These are phyloP conservation scores for Hippopotamus amphibius DNA, from an alignment of 2,113 vertebrate genomes.

Conservation along the genomic window DNA sequence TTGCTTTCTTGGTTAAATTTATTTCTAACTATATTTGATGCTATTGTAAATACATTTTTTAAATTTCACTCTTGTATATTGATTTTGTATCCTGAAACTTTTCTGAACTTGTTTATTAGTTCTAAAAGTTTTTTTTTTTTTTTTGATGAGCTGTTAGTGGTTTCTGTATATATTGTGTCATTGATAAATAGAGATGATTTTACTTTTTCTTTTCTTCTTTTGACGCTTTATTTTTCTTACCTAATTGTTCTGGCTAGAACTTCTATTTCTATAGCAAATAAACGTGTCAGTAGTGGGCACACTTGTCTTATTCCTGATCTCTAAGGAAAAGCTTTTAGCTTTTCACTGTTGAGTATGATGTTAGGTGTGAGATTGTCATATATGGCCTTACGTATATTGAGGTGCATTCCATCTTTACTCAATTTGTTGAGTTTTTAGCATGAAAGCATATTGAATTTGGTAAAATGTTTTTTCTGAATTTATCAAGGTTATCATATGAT, in stretches of 20 bases:
- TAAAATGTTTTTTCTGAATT: not conserved
- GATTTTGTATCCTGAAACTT: not conserved
- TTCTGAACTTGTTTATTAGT: not conserved
- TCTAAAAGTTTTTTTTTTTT: not conserved
- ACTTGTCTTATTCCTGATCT: no score
- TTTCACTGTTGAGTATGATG: not conserved
- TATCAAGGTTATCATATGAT: not conserved
- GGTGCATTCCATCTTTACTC: not conserved
- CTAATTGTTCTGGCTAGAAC: no score
- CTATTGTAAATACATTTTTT: not conserved
- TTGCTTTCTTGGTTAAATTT: not conserved
- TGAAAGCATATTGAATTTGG: not conserved
- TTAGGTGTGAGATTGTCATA: not conserved
- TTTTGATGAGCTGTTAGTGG: not conserved
- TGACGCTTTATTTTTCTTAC: no score
- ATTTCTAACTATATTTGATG: not conserved
- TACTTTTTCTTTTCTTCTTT: not conserved
- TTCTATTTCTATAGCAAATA: no score
- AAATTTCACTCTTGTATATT: not conserved
- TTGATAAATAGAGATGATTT: not conserved
- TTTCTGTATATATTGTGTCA: not conserved
- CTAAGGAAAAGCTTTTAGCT: no score
- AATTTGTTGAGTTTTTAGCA: not conserved
- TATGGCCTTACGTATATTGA: not conserved
- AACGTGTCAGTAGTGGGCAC: no score